Evolutionary conservation across 2,888 invertebrate genomes (phyloP).

Genomic region (Zeuzera pyrina): DNA sequence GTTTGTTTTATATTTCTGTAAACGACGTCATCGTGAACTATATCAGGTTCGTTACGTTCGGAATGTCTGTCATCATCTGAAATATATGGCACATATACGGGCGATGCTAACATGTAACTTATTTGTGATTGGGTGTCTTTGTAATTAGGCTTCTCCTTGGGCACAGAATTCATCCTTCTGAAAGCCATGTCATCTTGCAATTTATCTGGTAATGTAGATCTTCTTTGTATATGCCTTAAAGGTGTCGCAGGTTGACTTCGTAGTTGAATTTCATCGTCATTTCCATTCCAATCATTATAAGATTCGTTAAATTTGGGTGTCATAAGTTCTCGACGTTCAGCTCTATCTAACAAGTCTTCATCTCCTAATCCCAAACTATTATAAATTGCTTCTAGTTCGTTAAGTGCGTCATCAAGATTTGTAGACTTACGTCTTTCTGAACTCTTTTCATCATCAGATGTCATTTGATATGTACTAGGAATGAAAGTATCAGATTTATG

Average conservation of each 20-base stretch:
- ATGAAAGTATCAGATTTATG: constrained; percentile 64
- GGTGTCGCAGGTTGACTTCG: constrained; percentile 65
- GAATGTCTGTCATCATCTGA: constrained; percentile 66
- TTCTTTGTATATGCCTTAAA: constrained; percentile 44
- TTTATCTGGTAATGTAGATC: constrained; percentile 75
- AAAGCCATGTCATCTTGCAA: constrained; percentile 87
- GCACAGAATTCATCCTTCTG: constrained; percentile 76
- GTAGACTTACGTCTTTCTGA: constrained; percentile 77
- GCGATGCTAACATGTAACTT: constrained; percentile 81
- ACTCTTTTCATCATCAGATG: constrained; percentile 61
- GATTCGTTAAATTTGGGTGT: constrained; percentile 64
- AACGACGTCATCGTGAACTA: constrained; percentile 87
- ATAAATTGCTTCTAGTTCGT: constrained; percentile 92
- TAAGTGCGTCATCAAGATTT: constrained; percentile 89
- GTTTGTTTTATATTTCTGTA: constrained; percentile 85
- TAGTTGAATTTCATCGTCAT: constrained; percentile 57
- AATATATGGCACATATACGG: constrained; percentile 72
- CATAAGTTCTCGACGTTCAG: constrained; percentile 81
- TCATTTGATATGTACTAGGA: constrained; percentile 45
- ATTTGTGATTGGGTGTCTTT: constrained; percentile 61
- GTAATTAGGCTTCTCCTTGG: constrained; percentile 61
- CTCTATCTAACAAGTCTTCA: constrained; percentile 85
- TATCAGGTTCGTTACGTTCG: constrained; percentile 83
- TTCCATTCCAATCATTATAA: constrained; percentile 68
- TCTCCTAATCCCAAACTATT: constrained; percentile 89